A percentile compares a stretch with the other conserved stretches of the same genome.
Evolutionary conservation across 2,113 vertebrate species (phyloP).

Genomic region (Chunga burmeisteri): DNA sequence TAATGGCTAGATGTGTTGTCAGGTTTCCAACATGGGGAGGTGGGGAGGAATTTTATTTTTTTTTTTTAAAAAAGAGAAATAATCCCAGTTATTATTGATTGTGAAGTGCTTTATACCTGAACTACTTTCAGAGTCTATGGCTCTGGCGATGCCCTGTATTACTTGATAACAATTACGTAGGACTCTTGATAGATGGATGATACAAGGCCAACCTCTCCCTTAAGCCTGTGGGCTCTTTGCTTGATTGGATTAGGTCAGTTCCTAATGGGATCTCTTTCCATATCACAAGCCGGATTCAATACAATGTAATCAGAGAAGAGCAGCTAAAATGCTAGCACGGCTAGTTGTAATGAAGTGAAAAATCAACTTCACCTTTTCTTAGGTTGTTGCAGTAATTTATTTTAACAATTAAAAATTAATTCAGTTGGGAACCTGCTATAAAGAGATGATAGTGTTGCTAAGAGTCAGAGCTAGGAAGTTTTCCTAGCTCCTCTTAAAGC

Average conservation of each 20-base stretch:
- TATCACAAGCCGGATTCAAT: slow-evolving; percentile 12
- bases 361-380: slow-evolving; percentile 9
- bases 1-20: background rate
- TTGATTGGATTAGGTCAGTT: slow-evolving; percentile 54
- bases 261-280: slow-evolving; percentile 45
- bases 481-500: background rate
- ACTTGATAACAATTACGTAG: background rate
- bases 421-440: background rate
- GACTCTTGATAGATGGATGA: background rate
- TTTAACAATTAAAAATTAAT: slow-evolving; percentile 9
- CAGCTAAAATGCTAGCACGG: background rate
- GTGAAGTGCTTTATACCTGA: background rate
- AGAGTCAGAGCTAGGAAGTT: background rate
- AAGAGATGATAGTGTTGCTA: background rate
- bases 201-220: background rate
- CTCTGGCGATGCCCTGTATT: background rate
- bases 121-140: background rate
- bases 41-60: background rate
- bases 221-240: slow-evolving; percentile 22
- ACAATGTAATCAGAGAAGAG: slow-evolving; percentile 11
- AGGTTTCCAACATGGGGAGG: background rate
- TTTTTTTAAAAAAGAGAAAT: background rate
- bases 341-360: slow-evolving; percentile 3
- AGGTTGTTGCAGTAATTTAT: background rate
- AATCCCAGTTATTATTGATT: background rate